Conservation (phyloP, 2,888 invertebrate genomes). For the Phengaris alcon region DNA sequence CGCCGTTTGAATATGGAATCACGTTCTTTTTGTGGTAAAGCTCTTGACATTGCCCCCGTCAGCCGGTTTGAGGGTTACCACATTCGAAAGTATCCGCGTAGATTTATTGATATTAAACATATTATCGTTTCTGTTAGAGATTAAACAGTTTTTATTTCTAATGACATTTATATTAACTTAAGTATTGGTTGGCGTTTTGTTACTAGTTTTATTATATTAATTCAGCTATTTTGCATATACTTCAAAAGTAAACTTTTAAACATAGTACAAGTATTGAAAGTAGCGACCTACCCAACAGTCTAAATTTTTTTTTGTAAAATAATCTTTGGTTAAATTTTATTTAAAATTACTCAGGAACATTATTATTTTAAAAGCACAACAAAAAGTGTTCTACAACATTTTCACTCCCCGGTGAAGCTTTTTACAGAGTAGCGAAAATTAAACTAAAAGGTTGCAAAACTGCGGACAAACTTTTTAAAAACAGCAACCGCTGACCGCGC, state of each 20-base stretch:
- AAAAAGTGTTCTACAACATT: not conserved
- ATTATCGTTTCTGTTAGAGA: not conserved
- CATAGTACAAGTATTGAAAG: too few species aligned
- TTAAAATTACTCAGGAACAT: not conserved
- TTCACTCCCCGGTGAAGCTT: not conserved
- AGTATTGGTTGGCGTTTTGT: too few species aligned
- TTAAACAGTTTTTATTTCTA: not conserved
- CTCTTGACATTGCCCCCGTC: slow-evolving; percentile 55
- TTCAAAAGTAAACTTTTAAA: too few species aligned
- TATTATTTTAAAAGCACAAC: not conserved
- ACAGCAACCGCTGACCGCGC: not conserved
- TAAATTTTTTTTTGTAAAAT: too few species aligned
- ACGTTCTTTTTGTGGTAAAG: slow-evolving; percentile 62
- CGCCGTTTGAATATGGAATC: slow-evolving; percentile 66
- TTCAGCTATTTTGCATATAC: too few species aligned
- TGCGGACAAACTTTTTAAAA: not conserved
- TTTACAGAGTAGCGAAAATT: not conserved
- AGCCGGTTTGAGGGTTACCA: slow-evolving; percentile 14
- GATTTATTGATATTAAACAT: not conserved
- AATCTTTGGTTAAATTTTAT: not conserved
- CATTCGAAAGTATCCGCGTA: not conserved
- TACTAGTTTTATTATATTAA: too few species aligned
- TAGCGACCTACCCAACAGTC: too few species aligned
- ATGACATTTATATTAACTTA: not conserved
- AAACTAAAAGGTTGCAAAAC: not conserved